Conservation (phyloP, 2,797 vertebrate genomes). For the Percopsis omiscomaycus region DNA sequence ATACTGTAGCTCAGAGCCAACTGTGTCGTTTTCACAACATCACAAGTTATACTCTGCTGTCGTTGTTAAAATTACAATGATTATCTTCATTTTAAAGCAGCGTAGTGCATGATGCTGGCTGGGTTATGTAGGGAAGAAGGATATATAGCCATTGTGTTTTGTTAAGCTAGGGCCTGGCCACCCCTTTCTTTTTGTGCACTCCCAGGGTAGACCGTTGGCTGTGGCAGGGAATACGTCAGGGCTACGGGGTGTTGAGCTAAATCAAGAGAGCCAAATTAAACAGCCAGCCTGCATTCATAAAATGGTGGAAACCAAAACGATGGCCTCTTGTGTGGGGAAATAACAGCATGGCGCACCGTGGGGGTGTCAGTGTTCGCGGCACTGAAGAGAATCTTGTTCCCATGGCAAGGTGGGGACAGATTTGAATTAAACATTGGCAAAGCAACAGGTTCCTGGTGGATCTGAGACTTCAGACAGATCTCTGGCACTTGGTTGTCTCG, state of each 20-base stretch:
- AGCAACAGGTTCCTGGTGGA: constrained; percentile 45
- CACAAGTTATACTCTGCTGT: background rate
- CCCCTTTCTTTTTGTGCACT: too few relatives aligned
- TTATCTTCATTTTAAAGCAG: too few relatives aligned
- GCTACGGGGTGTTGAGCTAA: background rate
- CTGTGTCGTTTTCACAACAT: background rate
- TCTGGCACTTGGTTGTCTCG: constrained; percentile 41
- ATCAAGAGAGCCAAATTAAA: constrained; percentile 22
- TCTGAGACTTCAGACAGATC: constrained; percentile 57
- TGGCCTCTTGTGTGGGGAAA: background rate
- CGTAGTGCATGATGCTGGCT: too few relatives aligned
- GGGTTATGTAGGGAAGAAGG: too few relatives aligned
- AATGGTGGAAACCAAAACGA: constrained; percentile 24
- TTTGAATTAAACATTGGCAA: constrained; percentile 72
- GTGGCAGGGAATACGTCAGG: too few relatives aligned
- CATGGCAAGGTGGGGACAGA: constrained; percentile 21
- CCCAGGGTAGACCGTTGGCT: too few relatives aligned
- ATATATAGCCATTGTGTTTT: too few relatives aligned
- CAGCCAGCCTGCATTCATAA: constrained; percentile 22
- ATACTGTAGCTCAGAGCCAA: background rate
- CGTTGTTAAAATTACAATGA: background rate
- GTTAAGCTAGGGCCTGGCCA: too few relatives aligned
- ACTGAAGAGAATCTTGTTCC: constrained; percentile 19
- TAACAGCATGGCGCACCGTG: background rate
- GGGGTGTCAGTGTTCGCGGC: constrained; percentile 32